Evolutionary conservation across 2,797 vertebrate genomes (phyloP).

Genomic region (Dromococcyx pavoninus): DNA sequence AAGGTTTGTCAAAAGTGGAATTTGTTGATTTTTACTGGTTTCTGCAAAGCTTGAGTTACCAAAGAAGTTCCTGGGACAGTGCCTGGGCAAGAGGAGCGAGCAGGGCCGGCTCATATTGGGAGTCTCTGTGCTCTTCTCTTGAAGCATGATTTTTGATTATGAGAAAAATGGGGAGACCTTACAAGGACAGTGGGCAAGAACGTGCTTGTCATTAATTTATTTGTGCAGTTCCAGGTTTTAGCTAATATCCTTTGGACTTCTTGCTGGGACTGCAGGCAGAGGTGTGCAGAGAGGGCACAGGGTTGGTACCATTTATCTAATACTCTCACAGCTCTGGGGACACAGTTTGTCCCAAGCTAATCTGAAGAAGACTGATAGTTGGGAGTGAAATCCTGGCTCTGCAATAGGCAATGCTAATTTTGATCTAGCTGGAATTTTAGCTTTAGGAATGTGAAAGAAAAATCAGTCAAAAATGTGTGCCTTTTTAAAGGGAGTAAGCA

Average conservation of each 20-base stretch:
- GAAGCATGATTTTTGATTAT: background rate
- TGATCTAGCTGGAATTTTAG: background rate
- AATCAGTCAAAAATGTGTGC: background rate
- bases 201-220: background rate
- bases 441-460: background rate
- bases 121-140: background rate
- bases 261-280: background rate
- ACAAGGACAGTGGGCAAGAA: background rate
- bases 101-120: background rate
- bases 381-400: background rate
- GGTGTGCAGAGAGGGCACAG: background rate
- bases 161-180: background rate
- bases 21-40: background rate
- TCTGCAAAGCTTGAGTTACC: background rate
- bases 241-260: background rate
- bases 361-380: background rate
- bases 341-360: background rate
- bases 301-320: background rate
- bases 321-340: rapidly evolving
- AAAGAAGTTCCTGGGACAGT: background rate
- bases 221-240: background rate
- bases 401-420: background rate
- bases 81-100: background rate
- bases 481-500: background rate
- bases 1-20: background rate